Conservation (phyloP, 2,888 invertebrate genomes). For the Drosophila dives region DNA sequence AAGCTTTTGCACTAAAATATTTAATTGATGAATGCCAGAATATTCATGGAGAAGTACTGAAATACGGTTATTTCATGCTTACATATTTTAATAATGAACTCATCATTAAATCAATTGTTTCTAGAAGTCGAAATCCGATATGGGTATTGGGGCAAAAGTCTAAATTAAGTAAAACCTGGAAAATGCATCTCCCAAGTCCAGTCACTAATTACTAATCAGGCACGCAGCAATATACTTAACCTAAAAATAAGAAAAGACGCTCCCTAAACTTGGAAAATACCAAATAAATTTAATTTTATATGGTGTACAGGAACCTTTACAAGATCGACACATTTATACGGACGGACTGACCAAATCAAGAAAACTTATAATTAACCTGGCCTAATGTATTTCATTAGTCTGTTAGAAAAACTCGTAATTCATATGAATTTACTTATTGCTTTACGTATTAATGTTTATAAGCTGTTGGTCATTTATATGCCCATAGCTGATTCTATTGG, state of each 20-base stretch:
- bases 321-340: neutral
- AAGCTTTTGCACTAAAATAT: neutral
- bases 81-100: neutral
- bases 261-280: neutral
- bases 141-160: neutral
- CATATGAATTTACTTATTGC: neutral
- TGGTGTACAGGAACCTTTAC: neutral
- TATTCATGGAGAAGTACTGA: neutral
- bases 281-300: neutral
- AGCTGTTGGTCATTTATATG: conserved; percentile 9
- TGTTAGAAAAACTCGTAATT: neutral
- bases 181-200: neutral
- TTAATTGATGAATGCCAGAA: neutral
- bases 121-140: neutral
- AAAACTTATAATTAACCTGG: neutral
- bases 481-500: conserved; percentile 21
- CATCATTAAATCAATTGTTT: neutral
- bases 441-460: conserved; percentile 7
- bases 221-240: neutral
- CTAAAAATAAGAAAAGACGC: neutral
- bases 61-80: neutral
- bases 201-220: neutral
- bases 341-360: neutral
- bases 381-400: neutral
- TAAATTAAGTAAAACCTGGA: neutral